Conservation (phyloP, 2,888 invertebrate genomes). For the Proisotoma minuta region DNA sequence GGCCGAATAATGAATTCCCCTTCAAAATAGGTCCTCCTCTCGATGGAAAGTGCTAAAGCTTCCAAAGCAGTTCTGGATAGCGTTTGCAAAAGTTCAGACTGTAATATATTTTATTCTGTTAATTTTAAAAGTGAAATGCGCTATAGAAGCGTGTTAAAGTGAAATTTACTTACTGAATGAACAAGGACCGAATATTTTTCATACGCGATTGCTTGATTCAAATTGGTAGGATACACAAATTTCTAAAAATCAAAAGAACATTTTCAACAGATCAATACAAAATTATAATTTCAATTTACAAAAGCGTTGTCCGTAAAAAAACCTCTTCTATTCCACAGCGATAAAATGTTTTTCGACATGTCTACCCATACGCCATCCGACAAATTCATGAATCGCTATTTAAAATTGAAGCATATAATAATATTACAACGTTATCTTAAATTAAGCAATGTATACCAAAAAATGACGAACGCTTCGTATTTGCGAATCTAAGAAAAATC, state of each 20-base stretch:
- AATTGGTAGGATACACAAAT: no score
- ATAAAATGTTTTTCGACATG: no score
- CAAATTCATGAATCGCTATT: no score
- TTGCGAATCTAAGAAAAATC: not conserved
- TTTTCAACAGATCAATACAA: not conserved
- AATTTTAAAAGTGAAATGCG: no score
- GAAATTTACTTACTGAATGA: no score
- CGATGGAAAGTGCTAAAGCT: not conserved
- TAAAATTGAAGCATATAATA: no score
- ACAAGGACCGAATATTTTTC: no score
- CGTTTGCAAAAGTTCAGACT: not conserved
- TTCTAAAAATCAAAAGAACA: not conserved
- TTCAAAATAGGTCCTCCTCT: not conserved
- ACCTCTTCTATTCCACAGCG: conserved; percentile 1
- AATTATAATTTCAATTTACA: conserved; percentile 1
- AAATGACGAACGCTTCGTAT: not conserved
- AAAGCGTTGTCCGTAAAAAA: not conserved
- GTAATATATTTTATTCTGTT: no score
- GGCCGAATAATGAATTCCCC: not conserved
- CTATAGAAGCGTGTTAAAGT: no score
- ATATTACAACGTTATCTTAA: no score
- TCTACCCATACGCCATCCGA: no score
- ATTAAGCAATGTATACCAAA: not conserved
- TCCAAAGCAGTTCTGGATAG: not conserved
- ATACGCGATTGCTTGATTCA: no score